Percentiles rank a stretch among this genome's conserved stretches.
Conservation (phyloP, 2,888 invertebrate species). For the Kryphioiulus occultus region DNA sequence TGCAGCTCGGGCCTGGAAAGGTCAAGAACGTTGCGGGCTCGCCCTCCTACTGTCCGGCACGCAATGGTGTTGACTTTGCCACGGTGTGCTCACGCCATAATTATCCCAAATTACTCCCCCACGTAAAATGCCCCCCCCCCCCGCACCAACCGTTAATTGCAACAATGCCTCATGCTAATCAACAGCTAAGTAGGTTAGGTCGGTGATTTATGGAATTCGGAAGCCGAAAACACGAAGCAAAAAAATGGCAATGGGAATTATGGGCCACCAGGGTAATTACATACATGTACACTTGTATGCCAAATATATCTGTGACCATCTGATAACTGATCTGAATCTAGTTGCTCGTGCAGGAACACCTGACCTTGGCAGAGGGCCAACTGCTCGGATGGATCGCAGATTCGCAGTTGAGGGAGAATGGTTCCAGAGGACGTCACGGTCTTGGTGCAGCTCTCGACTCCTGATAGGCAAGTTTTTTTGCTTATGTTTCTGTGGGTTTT, state of each 20-base stretch:
- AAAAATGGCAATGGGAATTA: background rate
- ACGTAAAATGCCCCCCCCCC: background rate
- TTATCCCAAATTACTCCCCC: background rate
- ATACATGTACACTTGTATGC: no score
- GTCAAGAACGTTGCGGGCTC: background rate
- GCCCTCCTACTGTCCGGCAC: background rate
- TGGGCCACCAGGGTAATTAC: background rate
- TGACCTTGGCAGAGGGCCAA: background rate
- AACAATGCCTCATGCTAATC: background rate
- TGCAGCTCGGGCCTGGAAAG: background rate
- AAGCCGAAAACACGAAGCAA: background rate
- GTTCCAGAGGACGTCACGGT: background rate
- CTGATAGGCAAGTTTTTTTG: background rate
- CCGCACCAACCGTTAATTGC: background rate
- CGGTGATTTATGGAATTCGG: background rate
- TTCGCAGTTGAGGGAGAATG: background rate
- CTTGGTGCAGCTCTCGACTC: background rate
- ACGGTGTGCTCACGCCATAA: background rate
- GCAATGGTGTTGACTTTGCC: background rate
- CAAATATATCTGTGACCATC: background rate
- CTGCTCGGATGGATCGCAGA: background rate
- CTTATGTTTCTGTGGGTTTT: no score
- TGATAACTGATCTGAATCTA: background rate
- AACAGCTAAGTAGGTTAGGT: background rate
- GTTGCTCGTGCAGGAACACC: background rate